Percentiles rank a stretch among this genome's conserved stretches.
Evolutionary conservation across 2,888 invertebrate species (phyloP).

Genomic region (Eupeodes luniger): DNA sequence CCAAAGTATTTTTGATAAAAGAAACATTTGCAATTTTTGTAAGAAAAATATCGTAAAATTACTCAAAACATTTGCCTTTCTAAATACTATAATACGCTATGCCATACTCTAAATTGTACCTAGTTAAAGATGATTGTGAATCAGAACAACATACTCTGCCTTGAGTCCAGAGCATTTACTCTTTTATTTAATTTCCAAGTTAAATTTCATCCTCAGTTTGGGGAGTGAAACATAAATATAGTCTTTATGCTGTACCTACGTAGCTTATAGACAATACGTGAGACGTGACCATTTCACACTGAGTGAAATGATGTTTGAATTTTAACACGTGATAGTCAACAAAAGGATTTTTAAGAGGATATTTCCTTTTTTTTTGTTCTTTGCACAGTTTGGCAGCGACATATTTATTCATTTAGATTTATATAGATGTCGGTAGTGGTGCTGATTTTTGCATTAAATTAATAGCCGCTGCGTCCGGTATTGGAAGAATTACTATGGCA

Average conservation of each 20-base stretch:
- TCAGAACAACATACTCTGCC: background rate
- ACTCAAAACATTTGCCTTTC: conserved; percentile 42
- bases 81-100: background rate
- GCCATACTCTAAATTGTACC: conserved; percentile 16
- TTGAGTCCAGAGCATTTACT: background rate
- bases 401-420: conserved; percentile 43
- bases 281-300: conserved; percentile 66
- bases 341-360: conserved; percentile 9
- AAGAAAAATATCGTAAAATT: conserved; percentile 43
- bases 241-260: background rate
- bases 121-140: conserved; percentile 13
- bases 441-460: conserved; percentile 17
- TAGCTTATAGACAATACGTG: conserved; percentile 12
- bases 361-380: background rate
- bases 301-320: conserved; percentile 61
- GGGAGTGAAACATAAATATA: conserved; percentile 20
- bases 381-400: conserved; percentile 3
- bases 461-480: conserved; percentile 43
- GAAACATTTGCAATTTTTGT: conserved; percentile 4
- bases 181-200: conserved; percentile 54
- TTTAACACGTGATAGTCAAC: conserved; percentile 54
- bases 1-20: conserved; percentile 8
- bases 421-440: background rate
- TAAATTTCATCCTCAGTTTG: conserved; percentile 36
- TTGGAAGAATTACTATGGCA: background rate